phyloP scores from a whole-genome alignment of 2,797 vertebrate species.

The Heteromormyrus szaboi region DNA sequence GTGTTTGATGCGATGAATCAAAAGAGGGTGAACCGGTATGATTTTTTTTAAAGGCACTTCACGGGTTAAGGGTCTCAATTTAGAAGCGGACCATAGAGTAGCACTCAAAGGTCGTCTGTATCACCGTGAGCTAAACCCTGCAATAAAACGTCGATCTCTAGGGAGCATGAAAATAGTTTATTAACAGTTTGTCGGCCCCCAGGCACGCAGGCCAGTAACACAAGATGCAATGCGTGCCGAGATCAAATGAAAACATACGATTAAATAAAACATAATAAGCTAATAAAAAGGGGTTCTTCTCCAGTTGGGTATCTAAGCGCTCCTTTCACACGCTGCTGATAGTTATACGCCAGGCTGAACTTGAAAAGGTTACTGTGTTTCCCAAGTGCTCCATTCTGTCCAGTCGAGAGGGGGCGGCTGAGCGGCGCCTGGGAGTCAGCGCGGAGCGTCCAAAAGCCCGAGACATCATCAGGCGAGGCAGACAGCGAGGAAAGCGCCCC shows the following conservation, averaged over 20 bases:
- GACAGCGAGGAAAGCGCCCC: slow-evolving; percentile 66
- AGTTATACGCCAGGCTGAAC: slow-evolving; percentile 63
- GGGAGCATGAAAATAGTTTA: background rate
- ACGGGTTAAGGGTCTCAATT: background rate
- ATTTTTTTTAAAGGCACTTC: background rate
- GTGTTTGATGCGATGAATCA: background rate
- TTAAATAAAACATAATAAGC: background rate
- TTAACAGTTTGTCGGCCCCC: slow-evolving; percentile 5
- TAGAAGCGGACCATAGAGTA: background rate
- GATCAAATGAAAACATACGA: background rate
- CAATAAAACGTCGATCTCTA: slow-evolving; percentile 5
- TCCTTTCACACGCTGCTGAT: slow-evolving; percentile 68
- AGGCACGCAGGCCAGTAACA: background rate
- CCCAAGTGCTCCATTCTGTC: slow-evolving; percentile 74
- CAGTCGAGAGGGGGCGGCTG: slow-evolving; percentile 74
- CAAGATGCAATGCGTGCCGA: background rate
- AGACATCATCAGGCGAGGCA: slow-evolving; percentile 73
- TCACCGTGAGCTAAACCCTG: background rate
- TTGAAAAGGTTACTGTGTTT: slow-evolving; percentile 79
- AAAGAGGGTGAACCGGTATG: background rate
- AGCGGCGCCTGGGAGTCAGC: slow-evolving; percentile 77
- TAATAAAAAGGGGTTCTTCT: background rate
- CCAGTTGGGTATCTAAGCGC: slow-evolving; percentile 5
- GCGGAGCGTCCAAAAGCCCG: slow-evolving; percentile 70
- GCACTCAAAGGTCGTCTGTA: background rate